phyloP scores from a whole-genome alignment of 1,140 invertebrate genomes.

The Lordiphosa stackelbergi region DNA sequence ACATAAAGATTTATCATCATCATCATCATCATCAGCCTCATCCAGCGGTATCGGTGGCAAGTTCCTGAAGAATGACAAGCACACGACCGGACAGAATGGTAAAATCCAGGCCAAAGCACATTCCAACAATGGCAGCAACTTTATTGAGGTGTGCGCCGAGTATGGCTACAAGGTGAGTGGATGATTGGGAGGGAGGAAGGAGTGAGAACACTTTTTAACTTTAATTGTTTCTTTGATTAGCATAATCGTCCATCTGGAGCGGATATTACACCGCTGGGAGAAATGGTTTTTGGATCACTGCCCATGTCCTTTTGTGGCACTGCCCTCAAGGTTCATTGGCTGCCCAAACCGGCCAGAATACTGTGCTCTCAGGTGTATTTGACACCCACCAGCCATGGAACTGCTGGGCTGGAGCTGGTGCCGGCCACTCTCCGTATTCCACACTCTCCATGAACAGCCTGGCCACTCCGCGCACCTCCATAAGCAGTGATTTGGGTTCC shows the following conservation, averaged over 20 bases:
- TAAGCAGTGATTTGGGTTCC: constrained; percentile 69
- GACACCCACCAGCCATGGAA: constrained; percentile 46
- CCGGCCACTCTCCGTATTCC: constrained; percentile 66
- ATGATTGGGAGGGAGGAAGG: too few relatives aligned
- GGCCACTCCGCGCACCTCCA: constrained; percentile 67
- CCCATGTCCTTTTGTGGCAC: constrained; percentile 90
- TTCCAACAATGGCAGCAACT: constrained; percentile 63
- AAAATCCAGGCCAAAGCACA: constrained; percentile 68
- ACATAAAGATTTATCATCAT: constrained; percentile 53
- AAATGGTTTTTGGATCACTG: constrained; percentile 93
- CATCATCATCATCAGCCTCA: constrained; percentile 7
- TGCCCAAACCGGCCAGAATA: constrained; percentile 84
- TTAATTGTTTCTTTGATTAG: constrained; percentile 66
- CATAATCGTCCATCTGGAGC: constrained; percentile 80
- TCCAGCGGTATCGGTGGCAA: constrained; percentile 36
- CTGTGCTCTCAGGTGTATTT: constrained; percentile 85
- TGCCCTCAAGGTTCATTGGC: constrained; percentile 88
- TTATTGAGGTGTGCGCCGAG: constrained; percentile 72
- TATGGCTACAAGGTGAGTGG: constrained; percentile 69
- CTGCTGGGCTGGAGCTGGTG: neutral
- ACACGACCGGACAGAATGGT: constrained; percentile 51
- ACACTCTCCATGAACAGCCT: constrained; percentile 68
- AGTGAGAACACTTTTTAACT: neutral
- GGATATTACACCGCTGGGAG: constrained; percentile 87
- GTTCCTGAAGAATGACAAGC: constrained; percentile 63